Evolutionary conservation across 2,113 vertebrate species (phyloP), one percentile per base, ranked within the genome.

Genomic region (Xenopus borealis): DNA sequence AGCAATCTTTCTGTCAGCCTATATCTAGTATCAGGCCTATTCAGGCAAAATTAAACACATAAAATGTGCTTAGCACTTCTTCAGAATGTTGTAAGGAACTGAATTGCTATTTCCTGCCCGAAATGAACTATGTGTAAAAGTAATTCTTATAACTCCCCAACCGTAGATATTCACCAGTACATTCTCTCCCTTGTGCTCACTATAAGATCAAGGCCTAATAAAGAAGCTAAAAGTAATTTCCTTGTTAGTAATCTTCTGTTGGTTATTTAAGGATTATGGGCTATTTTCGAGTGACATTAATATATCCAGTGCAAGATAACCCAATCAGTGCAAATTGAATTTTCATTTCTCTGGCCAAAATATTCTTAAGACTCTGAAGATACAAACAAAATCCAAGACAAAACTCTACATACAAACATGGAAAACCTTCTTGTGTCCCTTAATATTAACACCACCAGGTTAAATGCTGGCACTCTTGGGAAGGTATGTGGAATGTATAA

Each of bases 11-110:
- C 58, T 23, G 14, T 61, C 17, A n/a, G 53, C 2, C 14, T 55
- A 13, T 55, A 55, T 55, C 53, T 55, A n/a, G 53, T 27, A 61
- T 58, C 55, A 58, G 55, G 55, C 17, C 17, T 58, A 58, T 19
- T 58, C 55, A 58, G 18, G 13, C 16, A 58, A 58, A 58, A 58
- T 58, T 17, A 58, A 19, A 58, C 55, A 58, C 55, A 58, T 58
- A 58, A 17, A 58, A 58, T 58, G 55, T 58, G 55, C 55, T 58
- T 58, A 58, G 55, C 55, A 58, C 4, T 19, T 17, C 55, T 58
- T 58, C 55, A 58, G 18, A 19, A 19, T 58, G 18, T 58, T 58
- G 17, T 18, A 58, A 17, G 16, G 13, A 7, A 58, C 55, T 58
- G 14, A 58, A 58, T 18, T 19, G 13, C 9, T 58, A 10, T 19